A percentile compares a stretch with the other conserved stretches of the same genome.
phyloP scores from a whole-genome alignment of 2,113 vertebrate genomes.

The Neomonachus schauinslandi region DNA sequence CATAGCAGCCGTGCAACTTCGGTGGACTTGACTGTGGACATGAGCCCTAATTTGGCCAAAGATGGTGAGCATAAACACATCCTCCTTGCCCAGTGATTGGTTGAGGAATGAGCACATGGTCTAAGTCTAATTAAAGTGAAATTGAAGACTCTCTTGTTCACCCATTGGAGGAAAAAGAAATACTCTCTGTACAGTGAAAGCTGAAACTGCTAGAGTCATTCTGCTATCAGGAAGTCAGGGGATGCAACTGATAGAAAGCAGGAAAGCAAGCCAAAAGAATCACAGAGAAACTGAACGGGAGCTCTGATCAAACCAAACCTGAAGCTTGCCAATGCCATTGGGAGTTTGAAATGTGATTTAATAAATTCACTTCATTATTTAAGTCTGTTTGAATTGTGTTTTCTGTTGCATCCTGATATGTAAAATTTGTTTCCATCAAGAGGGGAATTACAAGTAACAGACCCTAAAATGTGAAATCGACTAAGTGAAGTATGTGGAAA shows the following conservation, averaged over 20 bases:
- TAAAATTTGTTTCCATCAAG: background rate
- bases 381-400: background rate
- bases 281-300: background rate
- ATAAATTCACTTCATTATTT: background rate
- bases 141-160: background rate
- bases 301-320: constrained; percentile 4
- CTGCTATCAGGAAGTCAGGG: background rate
- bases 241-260: background rate
- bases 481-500: background rate
- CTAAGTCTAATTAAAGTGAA: background rate
- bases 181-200: background rate
- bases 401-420: background rate
- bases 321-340: background rate
- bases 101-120: background rate
- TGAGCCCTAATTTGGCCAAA: background rate
- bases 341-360: background rate
- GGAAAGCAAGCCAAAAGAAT: background rate
- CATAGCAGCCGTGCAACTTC: background rate
- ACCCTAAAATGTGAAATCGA: background rate
- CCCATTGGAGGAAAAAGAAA: background rate
- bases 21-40: background rate
- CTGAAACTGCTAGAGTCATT: background rate
- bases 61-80: background rate
- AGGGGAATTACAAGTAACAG: background rate
- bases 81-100: background rate